These are phyloP conservation scores for Pammene aurita DNA, from an alignment of 2,888 invertebrate genomes.

Conservation along the genomic window DNA sequence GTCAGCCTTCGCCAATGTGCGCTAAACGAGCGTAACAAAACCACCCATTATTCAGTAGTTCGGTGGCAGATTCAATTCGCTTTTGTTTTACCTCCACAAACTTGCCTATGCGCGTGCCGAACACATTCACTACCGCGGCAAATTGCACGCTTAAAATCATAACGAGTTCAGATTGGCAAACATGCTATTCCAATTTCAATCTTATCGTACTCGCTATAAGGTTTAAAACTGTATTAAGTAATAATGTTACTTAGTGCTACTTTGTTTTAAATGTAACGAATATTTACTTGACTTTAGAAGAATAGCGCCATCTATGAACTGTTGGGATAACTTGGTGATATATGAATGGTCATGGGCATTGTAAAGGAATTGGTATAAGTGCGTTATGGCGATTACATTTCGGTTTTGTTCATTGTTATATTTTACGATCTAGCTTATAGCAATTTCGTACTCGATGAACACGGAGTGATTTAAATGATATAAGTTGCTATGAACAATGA, in stretches of 20 bases:
- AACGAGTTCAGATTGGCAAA: neutral
- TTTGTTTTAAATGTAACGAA: constrained; percentile 8
- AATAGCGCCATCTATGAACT: constrained; percentile 22
- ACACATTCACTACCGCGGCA: constrained; percentile 3
- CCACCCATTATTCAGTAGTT: constrained; percentile 40
- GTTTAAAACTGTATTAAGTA: neutral
- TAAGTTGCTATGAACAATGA: constrained; percentile 1
- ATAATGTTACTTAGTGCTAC: neutral
- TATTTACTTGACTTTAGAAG: constrained; percentile 1
- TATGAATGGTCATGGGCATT: constrained; percentile 27
- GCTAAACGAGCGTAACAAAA: constrained; percentile 56
- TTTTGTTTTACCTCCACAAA: constrained; percentile 35
- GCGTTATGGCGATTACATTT: constrained; percentile 29
- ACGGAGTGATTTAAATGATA: constrained; percentile 15
- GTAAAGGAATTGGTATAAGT: constrained; percentile 21
- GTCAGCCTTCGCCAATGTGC: constrained; percentile 56
- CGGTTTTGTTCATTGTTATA: constrained; percentile 30
- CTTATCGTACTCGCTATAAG: neutral
- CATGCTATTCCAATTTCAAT: neutral
- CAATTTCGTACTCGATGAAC: constrained; percentile 18
- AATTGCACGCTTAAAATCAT: neutral
- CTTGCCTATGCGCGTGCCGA: constrained; percentile 19
- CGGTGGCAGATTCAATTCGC: constrained; percentile 37
- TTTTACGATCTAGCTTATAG: constrained; percentile 11
- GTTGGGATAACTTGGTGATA: constrained; percentile 14